Base-by-base conservation (phyloP, 2,113 vertebrate genomes). In the Orycteropus afer region DNA sequence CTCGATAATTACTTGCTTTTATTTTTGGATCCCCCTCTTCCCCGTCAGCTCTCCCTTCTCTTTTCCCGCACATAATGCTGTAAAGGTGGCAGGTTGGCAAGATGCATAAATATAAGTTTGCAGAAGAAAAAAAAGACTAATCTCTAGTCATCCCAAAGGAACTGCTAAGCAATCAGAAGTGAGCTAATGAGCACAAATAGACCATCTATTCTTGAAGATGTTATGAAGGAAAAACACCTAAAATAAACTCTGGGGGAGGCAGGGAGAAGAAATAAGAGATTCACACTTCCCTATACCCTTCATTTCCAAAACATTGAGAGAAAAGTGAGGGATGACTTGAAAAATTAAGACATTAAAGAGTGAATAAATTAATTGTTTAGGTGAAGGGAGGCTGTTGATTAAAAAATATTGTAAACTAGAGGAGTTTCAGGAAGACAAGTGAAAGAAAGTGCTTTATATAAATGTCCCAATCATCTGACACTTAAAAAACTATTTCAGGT, bases 161-260 rank as follows among this genome's bases (percentile, higher is more conserved):
- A 96, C 79, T 77, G 55, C 93, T 87, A 23, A 88, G 92, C 32
- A 51, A 86, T 96, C 77, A 90, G 90, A 93, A 91, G 67, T 93
- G 84, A 59, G 81, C 77, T 94, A 89, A 94, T 73, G 67, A 95
- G 78, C 61, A 79, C 61, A 95, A 92, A 97, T 76, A 94, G 91
- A 93, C 77, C 71, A 51, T 96, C 94, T 91, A 86, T 96, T 96
- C 95, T 93, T 95, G 95, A 95, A 95, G 88, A 88, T 63, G 93
- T 65, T 17, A 57, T 57, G 67, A 80, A 90, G 78, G n/a, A 71
- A 86, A 94, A 91, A 79, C 37, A 67, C 86, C 65, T 57, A 93
- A 96, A 94, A 95, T 95, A 97, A 85, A 86, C n/a, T 89, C 83
- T 74, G 80, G 80, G 51, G 89, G 93, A 92, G 61, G 73, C 92